Evolutionary conservation across 2,888 invertebrate genomes (phyloP).

Genomic region (Heliconius ethilla): DNA sequence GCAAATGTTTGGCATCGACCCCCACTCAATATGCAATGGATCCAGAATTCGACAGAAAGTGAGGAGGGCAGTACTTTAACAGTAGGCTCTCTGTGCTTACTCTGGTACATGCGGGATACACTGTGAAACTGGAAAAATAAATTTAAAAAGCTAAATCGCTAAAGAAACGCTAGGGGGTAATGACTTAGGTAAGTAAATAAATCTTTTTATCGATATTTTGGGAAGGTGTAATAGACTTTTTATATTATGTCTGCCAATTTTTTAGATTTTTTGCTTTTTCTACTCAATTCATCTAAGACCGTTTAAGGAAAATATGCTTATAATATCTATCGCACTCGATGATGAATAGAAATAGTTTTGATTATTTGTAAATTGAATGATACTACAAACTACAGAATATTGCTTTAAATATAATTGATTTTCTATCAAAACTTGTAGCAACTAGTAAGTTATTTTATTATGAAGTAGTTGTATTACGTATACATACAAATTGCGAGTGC

Average conservation of each 20-base stretch:
- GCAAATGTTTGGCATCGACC: no score
- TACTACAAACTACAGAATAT: not conserved
- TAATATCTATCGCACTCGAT: not conserved
- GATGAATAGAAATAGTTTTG: not conserved
- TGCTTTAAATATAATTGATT: not conserved
- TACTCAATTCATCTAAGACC: not conserved
- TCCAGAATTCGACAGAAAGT: no score
- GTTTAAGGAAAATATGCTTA: conserved; percentile 10
- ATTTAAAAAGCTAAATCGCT: not conserved
- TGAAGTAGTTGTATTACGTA: not conserved
- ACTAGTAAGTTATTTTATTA: not conserved
- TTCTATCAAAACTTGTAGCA: not conserved
- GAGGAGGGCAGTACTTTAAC: no score
- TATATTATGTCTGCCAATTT: conserved; percentile 2
- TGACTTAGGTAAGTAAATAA: conserved; percentile 12
- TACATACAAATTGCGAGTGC: conserved; percentile 42
- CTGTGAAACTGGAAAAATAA: no score
- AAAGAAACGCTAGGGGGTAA: not conserved
- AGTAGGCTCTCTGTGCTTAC: no score
- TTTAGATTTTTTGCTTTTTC: not conserved
- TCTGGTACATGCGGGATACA: not conserved
- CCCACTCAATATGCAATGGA: no score
- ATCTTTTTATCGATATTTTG: conserved; percentile 7
- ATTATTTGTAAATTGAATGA: not conserved
- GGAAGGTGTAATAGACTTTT: conserved; percentile 13